phyloP scores from a whole-genome alignment of 2,888 invertebrate species.

The Amphipoea lucens region DNA sequence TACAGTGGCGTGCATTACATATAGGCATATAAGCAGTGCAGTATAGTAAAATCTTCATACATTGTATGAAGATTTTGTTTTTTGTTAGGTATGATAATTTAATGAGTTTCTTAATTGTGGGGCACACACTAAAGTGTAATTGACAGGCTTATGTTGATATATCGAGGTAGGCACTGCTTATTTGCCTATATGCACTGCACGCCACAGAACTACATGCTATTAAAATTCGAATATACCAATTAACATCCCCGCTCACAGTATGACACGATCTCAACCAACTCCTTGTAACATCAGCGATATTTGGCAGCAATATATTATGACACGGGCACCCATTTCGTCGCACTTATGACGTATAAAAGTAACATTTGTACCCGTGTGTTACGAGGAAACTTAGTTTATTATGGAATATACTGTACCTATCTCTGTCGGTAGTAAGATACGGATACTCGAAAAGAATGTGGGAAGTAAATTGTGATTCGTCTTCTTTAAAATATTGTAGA shows the following conservation, averaged over 20 bases:
- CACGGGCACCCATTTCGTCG: constrained; percentile 39
- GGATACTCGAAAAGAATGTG: background rate
- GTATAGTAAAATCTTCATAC: too few relatives aligned
- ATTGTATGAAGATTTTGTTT: too few relatives aligned
- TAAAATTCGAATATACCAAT: background rate
- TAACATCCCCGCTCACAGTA: background rate
- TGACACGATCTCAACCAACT: background rate
- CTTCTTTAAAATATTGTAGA: constrained; percentile 2
- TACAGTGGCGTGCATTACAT: too few relatives aligned
- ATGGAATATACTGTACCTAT: constrained; percentile 14
- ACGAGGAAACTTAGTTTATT: constrained; percentile 49
- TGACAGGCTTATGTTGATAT: too few relatives aligned
- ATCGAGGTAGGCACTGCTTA: too few relatives aligned
- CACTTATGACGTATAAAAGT: constrained; percentile 51
- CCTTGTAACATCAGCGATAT: constrained; percentile 51
- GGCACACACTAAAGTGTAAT: too few relatives aligned
- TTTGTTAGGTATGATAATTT: too few relatives aligned
- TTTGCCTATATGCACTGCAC: too few relatives aligned
- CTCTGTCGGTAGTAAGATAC: background rate
- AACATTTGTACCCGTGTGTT: constrained; percentile 38
- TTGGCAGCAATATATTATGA: constrained; percentile 46
- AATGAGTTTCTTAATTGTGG: too few relatives aligned
- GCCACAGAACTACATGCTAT: background rate
- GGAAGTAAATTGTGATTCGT: background rate
- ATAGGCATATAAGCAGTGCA: too few relatives aligned